These are phyloP conservation scores for Styela clava DNA, from an alignment of 23 tunicate species.

Conservation along the genomic window DNA sequence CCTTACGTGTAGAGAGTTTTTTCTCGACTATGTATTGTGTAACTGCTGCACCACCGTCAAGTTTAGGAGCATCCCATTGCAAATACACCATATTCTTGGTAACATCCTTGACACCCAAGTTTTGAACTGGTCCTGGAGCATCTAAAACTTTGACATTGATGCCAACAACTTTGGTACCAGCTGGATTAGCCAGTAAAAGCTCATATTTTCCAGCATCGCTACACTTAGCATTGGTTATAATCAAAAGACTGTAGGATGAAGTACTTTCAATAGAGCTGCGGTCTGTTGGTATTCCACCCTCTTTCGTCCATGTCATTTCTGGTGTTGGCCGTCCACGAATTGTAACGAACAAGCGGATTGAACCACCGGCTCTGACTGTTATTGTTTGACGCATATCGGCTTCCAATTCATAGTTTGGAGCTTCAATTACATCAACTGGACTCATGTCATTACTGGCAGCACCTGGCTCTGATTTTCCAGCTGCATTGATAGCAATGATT, in stretches of 20 bases:
- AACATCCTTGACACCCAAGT: conserved; percentile 75
- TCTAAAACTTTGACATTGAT: conserved; percentile 80
- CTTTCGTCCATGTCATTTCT: conserved; percentile 78
- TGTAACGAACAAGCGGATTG: conserved; percentile 36
- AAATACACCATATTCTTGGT: conserved; percentile 17
- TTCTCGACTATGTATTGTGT: conserved; percentile 40
- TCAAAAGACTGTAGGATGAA: conserved; percentile 54
- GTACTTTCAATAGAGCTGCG: conserved; percentile 71
- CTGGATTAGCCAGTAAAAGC: conserved; percentile 25
- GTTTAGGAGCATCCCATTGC: conserved; percentile 31
- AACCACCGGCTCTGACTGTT: conserved; percentile 37
- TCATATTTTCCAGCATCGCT: conserved; percentile 38
- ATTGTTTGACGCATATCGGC: conserved; percentile 23
- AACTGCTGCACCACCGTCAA: conserved; percentile 40
- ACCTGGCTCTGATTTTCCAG: conserved; percentile 84
- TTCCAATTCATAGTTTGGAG: conserved; percentile 26
- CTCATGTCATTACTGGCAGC: conserved; percentile 32
- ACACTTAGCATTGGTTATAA: conserved; percentile 19
- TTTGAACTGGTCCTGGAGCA: conserved; percentile 84
- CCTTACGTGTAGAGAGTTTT: conserved; percentile 24
- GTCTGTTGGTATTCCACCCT: conserved; percentile 76
- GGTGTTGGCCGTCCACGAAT: conserved; percentile 81
- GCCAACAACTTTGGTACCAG: conserved; percentile 29
- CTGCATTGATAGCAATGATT: conserved; percentile 64
- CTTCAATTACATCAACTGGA: conserved; percentile 42